Conservation (phyloP, 2,888 invertebrate species). For the Dynastes hyllus region DNA sequence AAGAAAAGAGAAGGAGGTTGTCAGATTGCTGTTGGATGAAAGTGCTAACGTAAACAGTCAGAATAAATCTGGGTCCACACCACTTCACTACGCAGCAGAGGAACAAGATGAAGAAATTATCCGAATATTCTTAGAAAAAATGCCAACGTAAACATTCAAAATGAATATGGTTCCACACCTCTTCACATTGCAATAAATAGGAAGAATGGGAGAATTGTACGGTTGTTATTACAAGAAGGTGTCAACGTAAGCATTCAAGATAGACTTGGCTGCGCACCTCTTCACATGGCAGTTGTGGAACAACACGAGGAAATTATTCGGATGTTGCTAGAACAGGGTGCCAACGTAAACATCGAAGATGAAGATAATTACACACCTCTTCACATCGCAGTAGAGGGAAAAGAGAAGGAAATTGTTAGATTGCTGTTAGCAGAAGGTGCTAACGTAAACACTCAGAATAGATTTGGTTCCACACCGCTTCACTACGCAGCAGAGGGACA, state of each 20-base stretch:
- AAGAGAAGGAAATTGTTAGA: neutral
- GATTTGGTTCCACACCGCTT: neutral
- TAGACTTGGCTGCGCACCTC: neutral
- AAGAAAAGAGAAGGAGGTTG: neutral
- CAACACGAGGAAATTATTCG: neutral
- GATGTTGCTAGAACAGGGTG: neutral
- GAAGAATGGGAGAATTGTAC: neutral
- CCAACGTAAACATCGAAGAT: neutral
- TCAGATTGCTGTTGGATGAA: neutral
- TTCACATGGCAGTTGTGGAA: neutral
- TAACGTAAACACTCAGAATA: neutral
- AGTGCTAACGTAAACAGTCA: neutral
- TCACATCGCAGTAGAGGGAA: neutral
- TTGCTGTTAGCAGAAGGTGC: neutral
- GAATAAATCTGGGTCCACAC: neutral
- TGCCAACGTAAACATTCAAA: neutral
- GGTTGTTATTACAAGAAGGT: neutral
- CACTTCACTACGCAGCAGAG: neutral
- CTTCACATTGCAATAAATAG: neutral
- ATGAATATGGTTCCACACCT: neutral
- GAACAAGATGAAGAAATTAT: neutral
- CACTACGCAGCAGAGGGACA: neutral
- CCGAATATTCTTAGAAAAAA: neutral
- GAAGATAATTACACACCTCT: neutral
- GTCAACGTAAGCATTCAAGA: neutral